A percentile compares a stretch with the other conserved stretches of the same genome.
Conservation (phyloP, 2,113 vertebrate species). For the Cephalopterus ornatus region DNA sequence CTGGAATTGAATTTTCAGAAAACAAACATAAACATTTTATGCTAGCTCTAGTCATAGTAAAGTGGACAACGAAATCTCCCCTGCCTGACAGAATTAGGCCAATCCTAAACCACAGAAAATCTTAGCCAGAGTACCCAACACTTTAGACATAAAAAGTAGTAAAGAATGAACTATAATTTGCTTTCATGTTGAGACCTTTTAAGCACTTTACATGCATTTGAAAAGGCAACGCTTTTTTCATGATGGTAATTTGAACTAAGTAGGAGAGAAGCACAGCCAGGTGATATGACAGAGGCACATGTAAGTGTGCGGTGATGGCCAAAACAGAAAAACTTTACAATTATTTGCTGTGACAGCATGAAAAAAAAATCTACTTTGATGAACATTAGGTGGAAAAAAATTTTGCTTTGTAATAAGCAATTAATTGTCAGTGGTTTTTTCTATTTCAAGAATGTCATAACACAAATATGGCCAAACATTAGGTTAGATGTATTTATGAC, state of each 20-base stretch:
- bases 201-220: neutral
- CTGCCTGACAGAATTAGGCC: neutral
- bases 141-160: neutral
- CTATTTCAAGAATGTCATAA: neutral
- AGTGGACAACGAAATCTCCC: neutral
- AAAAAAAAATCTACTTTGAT: neutral
- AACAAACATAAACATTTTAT: neutral
- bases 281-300: neutral
- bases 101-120: neutral
- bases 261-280: neutral
- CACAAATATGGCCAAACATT: conserved; percentile 23
- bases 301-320: neutral
- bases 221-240: neutral
- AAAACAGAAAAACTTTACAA: conserved; percentile 13
- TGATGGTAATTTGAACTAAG: neutral
- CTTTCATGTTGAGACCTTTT: neutral
- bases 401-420: neutral
- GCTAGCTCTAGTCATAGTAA: neutral
- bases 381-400: neutral
- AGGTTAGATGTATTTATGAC: conserved; percentile 51
- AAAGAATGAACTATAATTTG: neutral
- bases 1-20: neutral
- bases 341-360: neutral
- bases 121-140: neutral
- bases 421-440: neutral